A percentile compares a stretch with the other conserved stretches of the same genome.
Conservation (phyloP, 2,113 vertebrate species). For the Alces alces region DNA sequence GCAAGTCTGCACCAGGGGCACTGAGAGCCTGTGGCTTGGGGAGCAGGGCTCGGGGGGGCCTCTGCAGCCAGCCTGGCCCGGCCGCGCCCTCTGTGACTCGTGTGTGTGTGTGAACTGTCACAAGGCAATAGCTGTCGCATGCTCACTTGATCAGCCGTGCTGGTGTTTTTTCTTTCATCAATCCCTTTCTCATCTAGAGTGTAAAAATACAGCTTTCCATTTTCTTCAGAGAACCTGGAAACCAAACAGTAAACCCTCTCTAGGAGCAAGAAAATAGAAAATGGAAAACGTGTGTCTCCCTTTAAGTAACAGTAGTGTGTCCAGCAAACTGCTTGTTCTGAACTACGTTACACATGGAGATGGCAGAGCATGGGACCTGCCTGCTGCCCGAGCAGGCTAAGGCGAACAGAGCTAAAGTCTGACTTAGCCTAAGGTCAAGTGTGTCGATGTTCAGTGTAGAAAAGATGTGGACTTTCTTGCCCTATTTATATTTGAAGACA, state of each 20-base stretch:
- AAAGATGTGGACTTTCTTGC: background rate
- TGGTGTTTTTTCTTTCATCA: background rate
- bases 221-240: background rate
- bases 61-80: no score
- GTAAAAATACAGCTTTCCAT: background rate
- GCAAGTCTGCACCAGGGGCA: background rate
- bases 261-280: background rate
- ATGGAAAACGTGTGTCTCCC: background rate
- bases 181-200: background rate
- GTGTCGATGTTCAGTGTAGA: background rate
- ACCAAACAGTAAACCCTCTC: background rate
- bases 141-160: background rate
- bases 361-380: background rate
- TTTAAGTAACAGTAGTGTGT: background rate
- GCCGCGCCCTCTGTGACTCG: rapidly evolving
- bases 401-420: background rate
- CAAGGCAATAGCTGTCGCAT: rapidly evolving
- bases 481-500: background rate
- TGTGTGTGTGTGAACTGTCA: background rate
- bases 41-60: background rate
- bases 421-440: background rate
- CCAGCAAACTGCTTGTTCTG: background rate
- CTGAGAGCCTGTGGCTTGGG: rapidly evolving
- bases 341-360: background rate
- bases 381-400: background rate